Evolutionary conservation across 1,140 invertebrate species (phyloP).

Genomic region (Papilio polyxenes): DNA sequence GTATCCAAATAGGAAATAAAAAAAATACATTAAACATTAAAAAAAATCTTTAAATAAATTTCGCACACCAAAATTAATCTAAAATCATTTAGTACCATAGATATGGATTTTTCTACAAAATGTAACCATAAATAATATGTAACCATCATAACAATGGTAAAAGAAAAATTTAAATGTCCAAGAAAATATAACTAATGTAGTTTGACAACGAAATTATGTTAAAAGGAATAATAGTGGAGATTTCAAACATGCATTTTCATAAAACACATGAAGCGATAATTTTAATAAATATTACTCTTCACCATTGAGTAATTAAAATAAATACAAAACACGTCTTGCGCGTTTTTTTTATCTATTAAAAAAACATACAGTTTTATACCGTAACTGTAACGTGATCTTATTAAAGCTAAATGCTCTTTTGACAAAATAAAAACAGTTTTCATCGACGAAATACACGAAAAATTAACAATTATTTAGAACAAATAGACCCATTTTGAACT

Average conservation of each 20-base stretch:
- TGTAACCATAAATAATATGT: too few species aligned
- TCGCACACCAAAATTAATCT: too few species aligned
- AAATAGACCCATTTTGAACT: too few species aligned
- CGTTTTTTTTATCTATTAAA: neutral
- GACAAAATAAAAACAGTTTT: neutral
- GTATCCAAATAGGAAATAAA: neutral
- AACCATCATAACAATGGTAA: too few species aligned
- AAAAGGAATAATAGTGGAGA: neutral
- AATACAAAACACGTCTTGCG: neutral
- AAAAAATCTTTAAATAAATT: too few species aligned
- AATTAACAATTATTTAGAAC: too few species aligned
- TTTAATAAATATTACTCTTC: neutral
- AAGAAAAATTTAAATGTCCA: too few species aligned
- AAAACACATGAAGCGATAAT: neutral
- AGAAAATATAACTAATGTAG: neutral
- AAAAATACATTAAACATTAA: neutral
- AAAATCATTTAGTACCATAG: too few species aligned
- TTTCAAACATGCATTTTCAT: neutral
- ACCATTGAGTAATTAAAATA: neutral
- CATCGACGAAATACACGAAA: too few species aligned
- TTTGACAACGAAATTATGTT: neutral
- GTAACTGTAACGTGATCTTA: slow-evolving; percentile 4
- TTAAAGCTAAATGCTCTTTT: neutral
- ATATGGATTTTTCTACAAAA: too few species aligned
- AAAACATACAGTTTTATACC: slow-evolving; percentile 1